phyloP scores from a whole-genome alignment of 1,140 invertebrate genomes.

The Zaprionus kolodkinae region DNA sequence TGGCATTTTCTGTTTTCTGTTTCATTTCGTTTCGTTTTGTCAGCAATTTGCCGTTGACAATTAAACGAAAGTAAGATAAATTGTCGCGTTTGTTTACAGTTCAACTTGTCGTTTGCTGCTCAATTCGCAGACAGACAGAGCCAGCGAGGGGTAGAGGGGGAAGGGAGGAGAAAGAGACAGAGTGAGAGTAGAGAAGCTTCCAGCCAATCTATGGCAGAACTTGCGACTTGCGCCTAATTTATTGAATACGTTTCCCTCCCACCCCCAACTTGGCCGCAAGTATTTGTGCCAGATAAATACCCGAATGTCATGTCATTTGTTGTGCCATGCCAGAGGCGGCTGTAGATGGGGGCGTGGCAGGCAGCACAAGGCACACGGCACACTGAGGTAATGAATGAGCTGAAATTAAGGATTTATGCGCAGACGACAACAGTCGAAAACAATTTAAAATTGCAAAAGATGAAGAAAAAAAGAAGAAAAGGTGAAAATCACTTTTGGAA shows the following conservation, averaged over 20 bases:
- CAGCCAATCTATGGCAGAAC: slow-evolving; percentile 42
- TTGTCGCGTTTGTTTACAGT: slow-evolving; percentile 82
- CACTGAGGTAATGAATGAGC: slow-evolving; percentile 24
- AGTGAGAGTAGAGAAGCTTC: slow-evolving; percentile 18
- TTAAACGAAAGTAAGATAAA: slow-evolving; percentile 83
- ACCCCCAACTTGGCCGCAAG: slow-evolving; percentile 59
- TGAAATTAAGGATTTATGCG: slow-evolving; percentile 9
- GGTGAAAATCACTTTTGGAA: background rate
- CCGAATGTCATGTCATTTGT: slow-evolving; percentile 64
- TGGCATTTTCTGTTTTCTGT: slow-evolving; percentile 37
- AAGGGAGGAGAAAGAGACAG: background rate
- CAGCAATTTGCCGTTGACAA: slow-evolving; percentile 76
- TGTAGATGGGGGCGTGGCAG: slow-evolving; percentile 19
- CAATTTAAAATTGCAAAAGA: background rate
- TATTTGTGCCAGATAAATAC: slow-evolving; percentile 72
- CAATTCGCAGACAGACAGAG: slow-evolving; percentile 62
- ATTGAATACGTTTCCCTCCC: slow-evolving; percentile 59
- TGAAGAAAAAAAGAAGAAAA: too few relatives aligned
- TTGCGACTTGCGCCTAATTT: slow-evolving; percentile 61
- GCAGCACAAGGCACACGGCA: background rate
- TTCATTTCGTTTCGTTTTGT: slow-evolving; percentile 59
- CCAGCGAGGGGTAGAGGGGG: slow-evolving; percentile 19
- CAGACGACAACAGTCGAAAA: too few relatives aligned
- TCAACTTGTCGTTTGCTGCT: slow-evolving; percentile 69
- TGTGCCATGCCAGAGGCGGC: slow-evolving; percentile 8